Evolutionary conservation across 2,113 vertebrate genomes (phyloP), one percentile per base, ranked within the genome.

Genomic region (Podarcis cretensis): DNA sequence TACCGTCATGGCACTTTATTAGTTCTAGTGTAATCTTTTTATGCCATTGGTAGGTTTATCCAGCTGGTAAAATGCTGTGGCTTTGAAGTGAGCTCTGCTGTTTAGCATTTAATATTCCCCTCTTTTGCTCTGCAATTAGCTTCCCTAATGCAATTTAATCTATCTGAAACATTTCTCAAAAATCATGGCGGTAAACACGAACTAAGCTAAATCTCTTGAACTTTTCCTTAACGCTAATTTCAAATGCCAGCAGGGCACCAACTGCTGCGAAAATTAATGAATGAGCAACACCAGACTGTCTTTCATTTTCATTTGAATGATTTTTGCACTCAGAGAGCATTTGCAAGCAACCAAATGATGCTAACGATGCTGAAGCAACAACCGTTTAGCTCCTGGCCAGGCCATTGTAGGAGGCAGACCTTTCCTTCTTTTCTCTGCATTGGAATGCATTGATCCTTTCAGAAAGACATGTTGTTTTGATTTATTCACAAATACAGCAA

Each of bases 211-310:
- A 90, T 95, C 93, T 96, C 95, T 93, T 95, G 87, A 97, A 96
- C 95, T 96, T 96, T 93, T 95, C 92, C 83, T 94, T 82, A 83
- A 86, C 1, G 14, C 95, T 96, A 96, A 96, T 96, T 96, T 96
- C 94, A 97, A 97, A 96, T 96, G 93, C 92, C 94, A 97, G 89
- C 89, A 96, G 95, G 96, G 96, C 95, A 96, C 94, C 95, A 94
- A 96, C 95, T 94, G 96, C 96, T 97, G 96, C 93, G 97, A 96
- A 96, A 97, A 97, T 96, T 96, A 97, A 97, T 96, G 95, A 97
- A 97, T 95, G 94, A 96, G 90, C 90, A 94, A 4, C 6, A 87
- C 25, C 92, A 96, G 91, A 89, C 92, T 95, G 94, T 94, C 96
- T 97, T 95, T 94, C 91, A 95, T 96, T 96, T 89, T 96, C 90